phyloP scores from a whole-genome alignment of 2,113 vertebrate species.

The Calyptomena viridis region DNA sequence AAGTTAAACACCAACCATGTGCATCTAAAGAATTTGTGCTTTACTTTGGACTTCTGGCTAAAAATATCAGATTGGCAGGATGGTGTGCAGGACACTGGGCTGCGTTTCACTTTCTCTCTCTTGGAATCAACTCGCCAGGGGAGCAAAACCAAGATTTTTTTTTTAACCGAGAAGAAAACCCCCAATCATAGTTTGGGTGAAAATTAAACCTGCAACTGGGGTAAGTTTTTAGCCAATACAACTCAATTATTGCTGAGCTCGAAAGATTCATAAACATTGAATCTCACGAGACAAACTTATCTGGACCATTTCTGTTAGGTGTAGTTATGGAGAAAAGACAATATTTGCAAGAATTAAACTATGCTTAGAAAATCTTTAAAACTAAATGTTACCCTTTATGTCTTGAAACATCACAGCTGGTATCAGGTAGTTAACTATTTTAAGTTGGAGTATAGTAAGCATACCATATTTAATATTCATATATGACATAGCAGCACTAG shows the following conservation, averaged over 20 bases:
- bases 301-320: constrained; percentile 71
- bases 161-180: constrained; percentile 51
- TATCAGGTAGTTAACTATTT: constrained; percentile 87
- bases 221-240: constrained; percentile 70
- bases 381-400: constrained; percentile 83
- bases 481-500: constrained; percentile 85
- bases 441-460: constrained; percentile 87
- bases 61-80: constrained; percentile 59
- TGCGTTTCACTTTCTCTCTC: constrained; percentile 65
- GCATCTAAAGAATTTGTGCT: constrained; percentile 78
- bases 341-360: constrained; percentile 80
- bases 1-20: constrained; percentile 71
- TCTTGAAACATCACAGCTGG: constrained; percentile 84
- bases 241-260: constrained; percentile 79
- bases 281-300: constrained; percentile 59
- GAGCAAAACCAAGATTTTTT: constrained; percentile 34
- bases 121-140: constrained; percentile 41
- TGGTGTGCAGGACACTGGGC: constrained; percentile 45
- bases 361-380: constrained; percentile 80
- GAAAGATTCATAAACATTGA: constrained; percentile 51
- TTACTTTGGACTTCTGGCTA: constrained; percentile 70
- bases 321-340: constrained; percentile 80
- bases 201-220: constrained; percentile 70
- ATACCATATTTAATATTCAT: constrained; percentile 88
- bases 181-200: constrained; percentile 19